Base-by-base conservation (phyloP, 1,140 invertebrate species). In the Forficula auricularia region DNA sequence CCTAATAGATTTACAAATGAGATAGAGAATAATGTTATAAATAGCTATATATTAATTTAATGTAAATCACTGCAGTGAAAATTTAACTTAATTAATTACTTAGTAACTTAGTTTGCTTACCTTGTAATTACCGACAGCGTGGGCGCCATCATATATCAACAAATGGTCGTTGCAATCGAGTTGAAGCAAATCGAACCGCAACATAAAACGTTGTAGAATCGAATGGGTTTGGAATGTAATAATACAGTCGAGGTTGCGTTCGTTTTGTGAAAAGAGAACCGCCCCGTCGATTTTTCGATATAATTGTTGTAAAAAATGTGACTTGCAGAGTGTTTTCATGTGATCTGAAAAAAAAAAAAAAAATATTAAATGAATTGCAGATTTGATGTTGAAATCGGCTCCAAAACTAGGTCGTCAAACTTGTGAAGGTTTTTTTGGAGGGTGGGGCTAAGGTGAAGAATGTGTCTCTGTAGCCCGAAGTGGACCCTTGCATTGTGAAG, bases 141-240 rank as follows among this genome's bases (percentile, higher is more conserved):
- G 84, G 10, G 84, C 85, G 8, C 87, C 87, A 65, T 92, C 88
- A 57, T 84, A 92, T 53, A 92, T 86, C 54, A 77, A 84, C 9
- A 92, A 72, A 62, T 90, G 85, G 64, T 92, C 87, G 56, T 91
- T 89, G 67, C 87, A 92, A 65, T 91, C 88, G 41, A 92, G 68
- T 52, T 76, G 73, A 48, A 80, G 64, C 48, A 79, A 66, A 50
- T 82, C 79, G 62, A 92, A 92, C 49, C 87, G 73, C 46, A 92
- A 71, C 83, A 91, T 90, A 61, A 92, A 92, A 49, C 82, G 69
- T 63, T 92, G 87, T 47, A 90, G 70, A 47, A 92, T 85, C 52
- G 85, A 86, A 63, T 90, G 84, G 45, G 87, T 90, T 62, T 89
- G 86, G 59, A 91, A 92, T 32, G 85, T 91, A 55, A 90, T 80